Evolutionary conservation across 2,113 vertebrate genomes (phyloP).

Genomic region (Colistium nudipinnis): DNA sequence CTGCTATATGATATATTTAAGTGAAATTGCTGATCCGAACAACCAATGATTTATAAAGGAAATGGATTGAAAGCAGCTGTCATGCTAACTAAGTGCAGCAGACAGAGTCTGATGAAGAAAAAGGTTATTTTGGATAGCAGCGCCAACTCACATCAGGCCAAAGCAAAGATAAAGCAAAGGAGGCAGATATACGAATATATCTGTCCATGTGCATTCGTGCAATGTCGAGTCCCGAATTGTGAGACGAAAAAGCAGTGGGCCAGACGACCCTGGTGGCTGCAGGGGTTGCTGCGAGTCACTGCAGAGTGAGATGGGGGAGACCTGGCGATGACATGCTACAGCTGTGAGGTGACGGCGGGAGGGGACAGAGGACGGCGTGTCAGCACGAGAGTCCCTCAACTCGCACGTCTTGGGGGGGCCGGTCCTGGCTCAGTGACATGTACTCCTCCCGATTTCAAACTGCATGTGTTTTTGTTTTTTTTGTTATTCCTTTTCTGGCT

Average conservation of each 20-base stretch:
- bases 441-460: slow-evolving; percentile 1
- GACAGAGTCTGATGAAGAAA: slow-evolving; percentile 46
- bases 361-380: slow-evolving; percentile 5
- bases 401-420: too few species aligned
- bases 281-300: slow-evolving; percentile 43
- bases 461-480: slow-evolving; percentile 5
- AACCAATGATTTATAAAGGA: too few species aligned
- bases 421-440: too few species aligned
- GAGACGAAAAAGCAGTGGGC: slow-evolving; percentile 23
- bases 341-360: slow-evolving; percentile 43
- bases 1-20: too few species aligned
- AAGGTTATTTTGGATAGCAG: slow-evolving; percentile 61
- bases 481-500: neutral
- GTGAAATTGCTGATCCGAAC: too few species aligned
- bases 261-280: slow-evolving; percentile 39
- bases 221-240: slow-evolving; percentile 24
- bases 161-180: neutral
- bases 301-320: slow-evolving; percentile 38
- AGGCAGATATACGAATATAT: neutral
- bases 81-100: slow-evolving; percentile 63
- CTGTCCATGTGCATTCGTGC: neutral
- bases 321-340: slow-evolving; percentile 49
- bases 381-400: too few species aligned
- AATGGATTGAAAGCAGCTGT: too few species aligned
- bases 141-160: slow-evolving; percentile 34